Evolutionary conservation across 2,113 vertebrate genomes (phyloP).

Genomic region (Cinclus cinclus): DNA sequence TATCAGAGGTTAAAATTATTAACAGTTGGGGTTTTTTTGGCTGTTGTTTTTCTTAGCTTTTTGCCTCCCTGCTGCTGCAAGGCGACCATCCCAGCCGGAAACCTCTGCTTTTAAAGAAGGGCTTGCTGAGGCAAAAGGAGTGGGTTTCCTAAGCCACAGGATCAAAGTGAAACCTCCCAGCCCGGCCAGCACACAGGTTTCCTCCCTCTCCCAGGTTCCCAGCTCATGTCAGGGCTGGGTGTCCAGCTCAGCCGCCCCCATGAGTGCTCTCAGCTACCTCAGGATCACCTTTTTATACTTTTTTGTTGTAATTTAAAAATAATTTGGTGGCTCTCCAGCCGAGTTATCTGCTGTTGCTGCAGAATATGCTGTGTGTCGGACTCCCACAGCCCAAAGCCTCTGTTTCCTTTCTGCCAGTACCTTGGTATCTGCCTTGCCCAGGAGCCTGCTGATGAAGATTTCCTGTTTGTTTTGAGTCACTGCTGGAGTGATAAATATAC

Average conservation of each 20-base stretch:
- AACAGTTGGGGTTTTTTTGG: accelerated
- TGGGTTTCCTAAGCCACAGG: conserved; percentile 66
- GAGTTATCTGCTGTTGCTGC: conserved; percentile 70
- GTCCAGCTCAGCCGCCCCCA: conserved; percentile 24
- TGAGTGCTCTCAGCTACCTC: background rate
- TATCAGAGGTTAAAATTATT: conserved; percentile 34
- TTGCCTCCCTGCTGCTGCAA: background rate
- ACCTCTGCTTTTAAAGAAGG: conserved; percentile 66
- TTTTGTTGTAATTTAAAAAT: background rate
- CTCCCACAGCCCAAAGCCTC: conserved; percentile 78
- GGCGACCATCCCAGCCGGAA: background rate
- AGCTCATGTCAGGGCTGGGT: background rate
- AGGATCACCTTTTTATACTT: background rate
- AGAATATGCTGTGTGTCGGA: conserved; percentile 45
- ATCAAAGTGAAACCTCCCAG: conserved; percentile 73
- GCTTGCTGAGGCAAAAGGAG: conserved; percentile 65
- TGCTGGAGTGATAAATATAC: conserved; percentile 89
- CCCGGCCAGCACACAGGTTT: conserved; percentile 72
- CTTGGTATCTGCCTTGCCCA: conserved; percentile 88
- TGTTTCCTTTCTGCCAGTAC: conserved; percentile 83
- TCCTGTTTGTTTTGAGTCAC: conserved; percentile 90
- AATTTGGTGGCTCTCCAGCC: conserved; percentile 57
- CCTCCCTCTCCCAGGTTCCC: conserved; percentile 72
- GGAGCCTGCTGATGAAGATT: conserved; percentile 86
- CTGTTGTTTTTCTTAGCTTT: background rate